Base-by-base conservation (phyloP, 2,113 vertebrate species). In the Glaucomys volans region DNA sequence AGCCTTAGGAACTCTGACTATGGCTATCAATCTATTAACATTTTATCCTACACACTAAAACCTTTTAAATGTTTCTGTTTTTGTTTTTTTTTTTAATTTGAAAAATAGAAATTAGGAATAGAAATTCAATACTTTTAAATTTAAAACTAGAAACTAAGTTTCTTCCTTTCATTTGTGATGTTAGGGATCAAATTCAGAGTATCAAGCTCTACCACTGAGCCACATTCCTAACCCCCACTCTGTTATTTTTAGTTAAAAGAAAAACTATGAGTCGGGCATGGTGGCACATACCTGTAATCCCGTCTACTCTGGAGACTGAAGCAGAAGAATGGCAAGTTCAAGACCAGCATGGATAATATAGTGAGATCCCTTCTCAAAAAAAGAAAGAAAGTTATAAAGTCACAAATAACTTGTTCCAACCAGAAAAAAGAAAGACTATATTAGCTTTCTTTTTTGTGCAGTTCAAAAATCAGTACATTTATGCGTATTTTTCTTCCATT, bases 181-280 rank as follows among this genome's bases (percentile, higher is more conserved):
- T 30, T 66, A 66, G 66, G 17, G 66, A 69, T 69, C 59, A n/a
- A n/a, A 69, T 16, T 30, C 35, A n/a, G 66, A 14, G 14, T 17
- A 16, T 18, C 35, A 69, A n/a, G 66, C 66, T 24, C 32, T 62
- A 69, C 14, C 66, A n/a, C 66, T 69, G 6, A 67, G 66, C 66
- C 32, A 67, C 30, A 67, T 35, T 2, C 32, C 32, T n/a, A 69
- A 67, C 14, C 16, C 35, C 54, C 64, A 47, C 28, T 54, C n/a
- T 81, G 11, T 77, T 64, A 30, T 50, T 92, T 92, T 87, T 77
- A 52, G 79, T 92, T 74, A 52, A 93, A 82, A 44, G n/a, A 83
- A 95, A 75, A 69, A 52, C n/a, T 87, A 47, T 91, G 9, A 30
- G 66, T n/a, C 16, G 8, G 35, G 66, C 35, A 35, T n/a, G 0